Percentiles rank a stretch among this genome's conserved stretches.
Conservation (phyloP, 1,140 invertebrate genomes). For the Acromyrmex echinatior region DNA sequence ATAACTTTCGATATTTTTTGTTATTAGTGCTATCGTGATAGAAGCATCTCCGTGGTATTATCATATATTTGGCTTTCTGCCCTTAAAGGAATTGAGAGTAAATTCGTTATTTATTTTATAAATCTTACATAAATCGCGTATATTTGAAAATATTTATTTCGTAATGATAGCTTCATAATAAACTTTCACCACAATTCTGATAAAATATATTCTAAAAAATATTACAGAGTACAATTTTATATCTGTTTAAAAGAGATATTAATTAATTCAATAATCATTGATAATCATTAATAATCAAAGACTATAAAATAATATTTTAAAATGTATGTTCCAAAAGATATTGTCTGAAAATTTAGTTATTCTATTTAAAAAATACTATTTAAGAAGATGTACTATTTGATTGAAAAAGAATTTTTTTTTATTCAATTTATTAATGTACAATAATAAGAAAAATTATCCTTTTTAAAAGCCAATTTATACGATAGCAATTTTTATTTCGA, state of each 20-base stretch:
- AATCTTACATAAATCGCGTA: background rate
- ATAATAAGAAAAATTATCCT: background rate
- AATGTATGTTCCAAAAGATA: background rate
- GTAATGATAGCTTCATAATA: background rate
- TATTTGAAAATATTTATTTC: background rate
- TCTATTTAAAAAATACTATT: background rate
- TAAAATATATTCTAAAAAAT: background rate
- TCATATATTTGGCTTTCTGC: slow-evolving; percentile 17
- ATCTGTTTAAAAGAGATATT: background rate
- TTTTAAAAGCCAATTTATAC: background rate
- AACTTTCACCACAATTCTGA: background rate
- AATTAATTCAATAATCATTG: background rate
- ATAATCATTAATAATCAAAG: background rate
- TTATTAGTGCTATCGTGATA: slow-evolving; percentile 60
- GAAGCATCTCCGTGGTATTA: background rate
- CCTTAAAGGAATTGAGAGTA: background rate
- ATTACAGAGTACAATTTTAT: background rate
- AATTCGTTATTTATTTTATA: slow-evolving; percentile 1
- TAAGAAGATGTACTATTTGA: background rate
- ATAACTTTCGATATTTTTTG: slow-evolving; percentile 53
- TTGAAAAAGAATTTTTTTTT: background rate
- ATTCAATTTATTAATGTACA: slow-evolving; percentile 15
- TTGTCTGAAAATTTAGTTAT: background rate
- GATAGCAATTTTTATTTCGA: background rate
- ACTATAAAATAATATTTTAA: background rate